Evolutionary conservation across 2,797 vertebrate genomes (phyloP), one percentile per base, ranked within the genome.

Genomic region (Lepus townsendii): DNA sequence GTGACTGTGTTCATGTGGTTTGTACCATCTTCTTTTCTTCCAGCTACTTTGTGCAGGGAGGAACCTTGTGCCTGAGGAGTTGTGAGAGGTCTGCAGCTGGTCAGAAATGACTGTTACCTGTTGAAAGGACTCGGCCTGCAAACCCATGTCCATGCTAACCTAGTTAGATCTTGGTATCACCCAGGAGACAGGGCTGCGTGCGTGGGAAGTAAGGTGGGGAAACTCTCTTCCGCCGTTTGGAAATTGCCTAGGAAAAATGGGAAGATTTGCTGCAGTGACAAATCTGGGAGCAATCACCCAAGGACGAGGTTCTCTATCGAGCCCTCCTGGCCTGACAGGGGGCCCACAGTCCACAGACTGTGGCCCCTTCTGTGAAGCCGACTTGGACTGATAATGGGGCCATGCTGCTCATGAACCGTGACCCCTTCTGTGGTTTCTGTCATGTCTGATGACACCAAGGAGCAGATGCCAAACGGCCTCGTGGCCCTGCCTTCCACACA

Each of bases 401-500:
- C 42, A 42, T 5, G 8, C 42, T 42, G 7, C 8, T 42, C 42
- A 42, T 42, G 42, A 42, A 42, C 7, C 42, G 42, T 42, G 42
- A 42, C 42, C 42, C 42, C 42, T 42, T 42, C 42, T 42, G 42
- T 42, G 3, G 19, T 3, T 13, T 22, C 54, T 5, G 12, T 27
- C 9, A 62, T 24, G 17, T 9, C 3, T 5, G 13, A 1, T 17
- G 50, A 38, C 32, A 11, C 3, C 50, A 65, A 84, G 60, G 62
- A 20, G 17, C 22, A 8, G 62, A 13, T 5, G 27, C 24, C 52
- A 60, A 24, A 38, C 12, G 47, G 11, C 47, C 32, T 42, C 42
- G 42, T 11, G 2, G 26, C 17, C 47, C 32, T 19, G 13, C 1
- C 30, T 1, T 3, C 30, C 1, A 0, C 1, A 17, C 0, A 9